Evolutionary conservation across 2,113 vertebrate genomes (phyloP), one percentile per base, ranked within the genome.

Genomic region (Vidua macroura): DNA sequence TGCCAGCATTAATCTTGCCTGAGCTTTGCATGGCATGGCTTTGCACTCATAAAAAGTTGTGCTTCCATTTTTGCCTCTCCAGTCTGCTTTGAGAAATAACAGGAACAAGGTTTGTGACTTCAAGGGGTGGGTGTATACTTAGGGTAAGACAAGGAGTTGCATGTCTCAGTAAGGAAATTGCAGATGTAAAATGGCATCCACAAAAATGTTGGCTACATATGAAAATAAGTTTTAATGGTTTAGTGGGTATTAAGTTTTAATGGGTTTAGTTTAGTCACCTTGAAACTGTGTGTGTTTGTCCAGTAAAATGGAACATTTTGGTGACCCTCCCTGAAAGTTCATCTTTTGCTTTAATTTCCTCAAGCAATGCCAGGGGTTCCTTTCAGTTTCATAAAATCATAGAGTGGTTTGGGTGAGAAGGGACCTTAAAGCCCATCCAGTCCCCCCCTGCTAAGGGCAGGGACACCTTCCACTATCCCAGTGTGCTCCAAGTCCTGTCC

Each of bases 401-500:
- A 37, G 49, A 24, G 14, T 13, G 56, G 8, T 37, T 56, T 43
- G 41, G 35, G 31, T 33, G 7, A 63, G 49, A 43, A 49, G 3
- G 27, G 13, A 43, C 25, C 25, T 69, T 56, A 43, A 76, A 63
- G 6, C 1, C 1, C 63, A 43, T 20, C 25, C 22, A 7, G 16
- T n/a, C 0, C 49, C 49, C 30, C 15, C 37, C 20, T 66, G 37
- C 28, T 24, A 10, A 6, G 70, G n/a, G 13, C 62, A 60, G 55
- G 48, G 30, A 41, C 62, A 62, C 6, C 3, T 69, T 3, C 41
- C 4, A 33, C 25, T 4, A 0, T 6, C 6, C 79, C 72, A 49
- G 35, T 15, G 0, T 27, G 62, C 30, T 63, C 63, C 21, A 2
- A 49, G 5, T 15, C 24, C 24, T 0, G 0, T 41, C 87, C 48